A percentile compares a stretch with the other conserved stretches of the same genome.
These are phyloP conservation scores for Amblyraja radiata DNA, from an alignment of 2,797 vertebrate species.

Conservation along the genomic window DNA sequence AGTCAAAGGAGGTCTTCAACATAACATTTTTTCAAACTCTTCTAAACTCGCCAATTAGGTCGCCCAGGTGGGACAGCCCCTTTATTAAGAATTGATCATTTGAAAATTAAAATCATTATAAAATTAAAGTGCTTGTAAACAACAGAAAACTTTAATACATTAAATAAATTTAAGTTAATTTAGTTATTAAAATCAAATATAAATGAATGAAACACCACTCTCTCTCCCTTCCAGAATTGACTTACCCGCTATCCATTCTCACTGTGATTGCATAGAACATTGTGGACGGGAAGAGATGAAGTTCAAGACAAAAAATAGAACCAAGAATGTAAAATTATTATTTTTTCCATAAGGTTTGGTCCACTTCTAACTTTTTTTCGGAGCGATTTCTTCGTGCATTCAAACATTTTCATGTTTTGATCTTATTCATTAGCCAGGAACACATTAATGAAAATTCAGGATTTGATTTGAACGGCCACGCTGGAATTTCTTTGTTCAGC, in stretches of 20 bases:
- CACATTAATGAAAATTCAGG: neutral
- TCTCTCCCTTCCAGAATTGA: neutral
- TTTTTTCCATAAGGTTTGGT: neutral
- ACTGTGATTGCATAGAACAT: neutral
- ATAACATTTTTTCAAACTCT: too few relatives aligned
- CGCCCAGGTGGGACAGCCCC: too few relatives aligned
- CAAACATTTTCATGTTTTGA: neutral
- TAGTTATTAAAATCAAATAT: too few relatives aligned
- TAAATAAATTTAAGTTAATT: too few relatives aligned
- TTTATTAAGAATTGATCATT: too few relatives aligned
- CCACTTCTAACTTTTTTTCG: too few relatives aligned
- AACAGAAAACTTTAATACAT: too few relatives aligned
- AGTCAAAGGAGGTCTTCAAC: too few relatives aligned
- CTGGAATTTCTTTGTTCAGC: conserved; percentile 11
- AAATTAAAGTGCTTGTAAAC: too few relatives aligned
- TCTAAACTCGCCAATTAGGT: too few relatives aligned
- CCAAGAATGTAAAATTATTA: neutral
- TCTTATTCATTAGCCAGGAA: neutral
- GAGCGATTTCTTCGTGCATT: neutral
- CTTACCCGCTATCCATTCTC: neutral
- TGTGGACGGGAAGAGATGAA: neutral
- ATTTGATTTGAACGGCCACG: neutral
- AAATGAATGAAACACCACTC: too few relatives aligned
- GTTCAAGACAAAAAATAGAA: neutral
- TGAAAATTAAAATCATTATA: too few relatives aligned